Percentiles rank a stretch among this genome's conserved stretches.
phyloP scores from a whole-genome alignment of 2,888 invertebrate species.

The Tethea ocularis region DNA sequence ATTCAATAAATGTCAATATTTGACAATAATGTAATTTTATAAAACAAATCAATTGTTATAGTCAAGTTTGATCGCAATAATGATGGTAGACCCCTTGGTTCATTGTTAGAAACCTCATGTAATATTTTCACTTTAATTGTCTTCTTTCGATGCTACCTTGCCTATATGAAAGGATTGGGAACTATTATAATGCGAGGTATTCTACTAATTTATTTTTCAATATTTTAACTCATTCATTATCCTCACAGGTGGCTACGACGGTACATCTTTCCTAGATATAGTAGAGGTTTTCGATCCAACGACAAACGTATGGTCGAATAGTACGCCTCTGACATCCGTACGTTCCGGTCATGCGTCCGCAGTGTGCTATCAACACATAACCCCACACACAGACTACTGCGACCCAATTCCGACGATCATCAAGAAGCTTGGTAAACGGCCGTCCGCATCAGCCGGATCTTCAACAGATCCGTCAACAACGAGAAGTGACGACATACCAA shows the following conservation, averaged over 20 bases:
- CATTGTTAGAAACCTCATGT: too few relatives aligned
- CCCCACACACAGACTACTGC: conserved; percentile 55
- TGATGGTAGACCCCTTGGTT: too few relatives aligned
- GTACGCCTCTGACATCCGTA: conserved; percentile 91
- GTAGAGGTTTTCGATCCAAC: conserved; percentile 95
- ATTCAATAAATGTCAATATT: too few relatives aligned
- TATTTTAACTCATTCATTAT: neutral
- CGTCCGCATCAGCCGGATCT: conserved; percentile 25
- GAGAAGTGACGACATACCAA: conserved; percentile 60
- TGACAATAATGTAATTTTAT: too few relatives aligned
- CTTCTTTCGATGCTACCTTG: too few relatives aligned
- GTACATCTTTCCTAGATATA: conserved; percentile 91
- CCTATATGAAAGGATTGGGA: too few relatives aligned
- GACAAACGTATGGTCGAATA: conserved; percentile 89
- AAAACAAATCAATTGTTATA: too few relatives aligned
- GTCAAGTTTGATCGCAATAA: too few relatives aligned
- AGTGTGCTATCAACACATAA: conserved; percentile 91
- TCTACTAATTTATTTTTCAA: too few relatives aligned
- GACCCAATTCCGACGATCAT: conserved; percentile 43
- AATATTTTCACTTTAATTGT: too few relatives aligned
- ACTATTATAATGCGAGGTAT: too few relatives aligned
- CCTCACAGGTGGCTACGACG: conserved; percentile 93
- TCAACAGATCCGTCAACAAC: conserved; percentile 21
- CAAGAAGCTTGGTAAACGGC: conserved; percentile 42
- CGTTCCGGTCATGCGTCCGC: conserved; percentile 97